phyloP scores from a whole-genome alignment of 2,113 vertebrate species.

The Strix uralensis region DNA sequence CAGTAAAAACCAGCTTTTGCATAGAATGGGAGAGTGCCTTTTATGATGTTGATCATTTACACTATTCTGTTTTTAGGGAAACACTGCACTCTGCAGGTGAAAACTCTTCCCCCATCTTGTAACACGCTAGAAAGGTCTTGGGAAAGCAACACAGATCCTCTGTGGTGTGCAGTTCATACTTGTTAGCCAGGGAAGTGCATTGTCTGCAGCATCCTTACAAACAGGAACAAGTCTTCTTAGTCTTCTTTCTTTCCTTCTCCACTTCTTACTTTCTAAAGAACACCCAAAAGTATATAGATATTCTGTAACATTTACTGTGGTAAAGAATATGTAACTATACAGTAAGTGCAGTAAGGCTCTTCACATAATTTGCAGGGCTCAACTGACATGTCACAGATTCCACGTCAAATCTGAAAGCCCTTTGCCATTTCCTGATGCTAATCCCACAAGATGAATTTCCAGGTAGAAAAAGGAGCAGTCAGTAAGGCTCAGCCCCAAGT shows the following conservation, averaged over 20 bases:
- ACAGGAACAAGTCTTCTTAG: rapidly evolving
- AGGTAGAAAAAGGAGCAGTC: background rate
- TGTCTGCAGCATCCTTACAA: background rate
- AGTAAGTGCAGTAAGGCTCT: background rate
- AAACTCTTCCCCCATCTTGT: background rate
- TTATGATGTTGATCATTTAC: rapidly evolving
- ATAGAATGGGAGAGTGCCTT: background rate
- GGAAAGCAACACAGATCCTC: background rate
- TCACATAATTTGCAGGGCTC: background rate
- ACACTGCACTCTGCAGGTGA: slow-evolving; percentile 54
- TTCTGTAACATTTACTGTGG: background rate
- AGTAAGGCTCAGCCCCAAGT: background rate
- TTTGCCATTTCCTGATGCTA: background rate
- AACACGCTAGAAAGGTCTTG: background rate
- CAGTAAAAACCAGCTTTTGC: background rate
- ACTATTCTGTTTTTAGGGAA: background rate
- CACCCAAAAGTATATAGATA: background rate
- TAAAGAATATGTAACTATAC: background rate
- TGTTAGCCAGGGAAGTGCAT: background rate
- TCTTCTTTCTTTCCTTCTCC: background rate
- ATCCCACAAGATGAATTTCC: background rate
- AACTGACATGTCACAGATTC: background rate
- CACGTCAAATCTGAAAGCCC: background rate
- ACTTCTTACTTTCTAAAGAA: background rate
- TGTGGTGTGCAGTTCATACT: background rate